Evolutionary conservation across 2,797 vertebrate genomes (phyloP), one percentile per base, ranked within the genome.

Genomic region (Chelon auratus): DNA sequence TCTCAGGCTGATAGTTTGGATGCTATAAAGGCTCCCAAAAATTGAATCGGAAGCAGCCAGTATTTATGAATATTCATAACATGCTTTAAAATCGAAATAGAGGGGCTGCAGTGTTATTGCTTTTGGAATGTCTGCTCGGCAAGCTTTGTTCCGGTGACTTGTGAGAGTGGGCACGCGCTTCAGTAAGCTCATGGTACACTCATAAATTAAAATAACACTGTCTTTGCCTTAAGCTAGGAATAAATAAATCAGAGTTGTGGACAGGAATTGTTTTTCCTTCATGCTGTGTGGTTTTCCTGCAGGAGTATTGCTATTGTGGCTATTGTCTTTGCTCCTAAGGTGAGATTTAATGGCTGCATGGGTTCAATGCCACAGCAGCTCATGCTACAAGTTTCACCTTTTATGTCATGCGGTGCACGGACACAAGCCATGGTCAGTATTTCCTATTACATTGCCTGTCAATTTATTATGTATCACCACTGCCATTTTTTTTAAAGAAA

Each of bases 221-320:
- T 69, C 87, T 90, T 93, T 90, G 91, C 93, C 93, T 86, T 82
- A 89, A 94, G 93, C 91, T 57, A 87, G 81, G 78, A 90, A 92
- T 94, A 92, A 92, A 94, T 94, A 93, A 92, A 92, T 92, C 88
- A 81, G 78, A 87, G 85, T 87, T 85, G 87, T 85, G 86, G 91
- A 78, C 77, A 82, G 89, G 92, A 90, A 90, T 88, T 72, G 81
- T 92, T 93, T 93, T 91, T 73, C 85, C 88, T 89, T 91, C 86
- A 92, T 87, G 92, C 87, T 66, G 80, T 71, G 66, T 82, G 86
- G 76, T 86, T 91, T 80, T 88, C 76, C 62, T 68, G 71, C 78
- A 76, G 70, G 59, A 92, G 89, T 91, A 87, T 33, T 33, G 30
- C 30, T 33, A 5, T 33, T 54, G 93, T 92, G 86, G 85, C 81